Percentiles rank a stretch among this genome's conserved stretches.
phyloP scores from a whole-genome alignment of 2,888 invertebrate species.

The Steinernema scapterisci region DNA sequence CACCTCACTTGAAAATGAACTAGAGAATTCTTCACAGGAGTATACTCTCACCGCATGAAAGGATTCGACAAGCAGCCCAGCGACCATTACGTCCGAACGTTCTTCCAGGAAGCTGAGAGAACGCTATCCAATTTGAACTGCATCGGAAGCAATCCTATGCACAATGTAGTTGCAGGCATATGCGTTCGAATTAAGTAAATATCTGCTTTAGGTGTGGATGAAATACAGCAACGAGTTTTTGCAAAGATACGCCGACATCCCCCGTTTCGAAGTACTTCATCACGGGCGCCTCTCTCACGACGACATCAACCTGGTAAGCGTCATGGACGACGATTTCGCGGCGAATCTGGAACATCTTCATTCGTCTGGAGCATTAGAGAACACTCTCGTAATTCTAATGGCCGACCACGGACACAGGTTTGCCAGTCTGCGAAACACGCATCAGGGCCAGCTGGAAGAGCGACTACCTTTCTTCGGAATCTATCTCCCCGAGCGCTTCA shows the following conservation, averaged over 20 bases:
- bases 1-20: no score
- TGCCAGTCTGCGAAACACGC: slow-evolving; percentile 79
- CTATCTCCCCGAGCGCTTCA: slow-evolving; percentile 45
- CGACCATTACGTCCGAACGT: slow-evolving; percentile 86
- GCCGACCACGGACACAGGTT: slow-evolving; percentile 89
- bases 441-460: slow-evolving; percentile 86
- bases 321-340: slow-evolving; percentile 57
- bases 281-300: slow-evolving; percentile 87
- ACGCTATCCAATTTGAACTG: slow-evolving; percentile 73
- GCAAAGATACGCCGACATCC: slow-evolving; percentile 74
- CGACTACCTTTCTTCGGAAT: slow-evolving; percentile 79
- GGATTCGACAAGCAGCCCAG: slow-evolving; percentile 84
- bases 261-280: slow-evolving; percentile 85
- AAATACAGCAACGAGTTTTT: slow-evolving; percentile 71
- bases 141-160: slow-evolving; percentile 78
- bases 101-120: slow-evolving; percentile 76
- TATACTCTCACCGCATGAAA: slow-evolving; percentile 78
- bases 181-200: no score
- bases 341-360: slow-evolving; percentile 47
- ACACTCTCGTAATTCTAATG: slow-evolving; percentile 83
- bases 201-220: slow-evolving; percentile 56
- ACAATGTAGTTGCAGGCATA: no score
- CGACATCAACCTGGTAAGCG: slow-evolving; percentile 79
- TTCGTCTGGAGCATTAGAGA: slow-evolving; percentile 74
- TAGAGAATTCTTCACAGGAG: no score